Evolutionary conservation across 2,797 vertebrate genomes (phyloP), one percentile per base, ranked within the genome.

Genomic region (Buphagus erythrorhynchus): DNA sequence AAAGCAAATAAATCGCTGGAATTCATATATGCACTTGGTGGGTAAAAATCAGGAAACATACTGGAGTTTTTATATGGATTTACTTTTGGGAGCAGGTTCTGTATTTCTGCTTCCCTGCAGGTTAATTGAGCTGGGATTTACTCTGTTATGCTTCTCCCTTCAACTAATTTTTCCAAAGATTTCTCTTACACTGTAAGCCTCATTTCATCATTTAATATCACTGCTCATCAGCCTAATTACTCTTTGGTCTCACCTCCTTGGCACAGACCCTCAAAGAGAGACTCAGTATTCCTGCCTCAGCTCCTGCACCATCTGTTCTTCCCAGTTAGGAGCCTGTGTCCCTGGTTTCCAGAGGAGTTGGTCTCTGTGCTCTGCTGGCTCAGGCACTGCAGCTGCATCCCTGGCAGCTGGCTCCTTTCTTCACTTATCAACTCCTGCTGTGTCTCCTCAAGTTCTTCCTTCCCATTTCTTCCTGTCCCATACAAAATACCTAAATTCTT

Each of bases 281-380:
- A 13, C 40, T 79, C 29, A 12, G 5, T 16, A n/a, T 48, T 82
- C 75, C 75, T 79, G 18, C 68, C 72, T 91, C 71, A 83, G 85
- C 86, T 93, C 78, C 75, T 52, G 57, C 67, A 49, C 87, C 95
- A 94, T 91, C 93, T 91, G 94, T 8, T 38, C n/a, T 36, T 55
- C 65, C 71, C 71, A 31, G 36, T 2, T n/a, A 1, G 1, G 81
- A 92, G 67, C n/a, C 67, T 4, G 63, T 51, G 58, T 42, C 68
- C 0, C 0, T n/a, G 75, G 16, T 77, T 84, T 88, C 81, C 78
- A 38, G 87, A 95, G 78, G 29, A 54, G 22, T 9, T 4, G 20
- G 0, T 74, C 66, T 31, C 80, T 28, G 22, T 25, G 77, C 90
- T 65, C 66, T 21, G 33, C 69, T 71, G 84, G 59, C 89, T 82